Evolutionary conservation across 2,888 invertebrate genomes (phyloP).

Genomic region (Apeira syringaria): DNA sequence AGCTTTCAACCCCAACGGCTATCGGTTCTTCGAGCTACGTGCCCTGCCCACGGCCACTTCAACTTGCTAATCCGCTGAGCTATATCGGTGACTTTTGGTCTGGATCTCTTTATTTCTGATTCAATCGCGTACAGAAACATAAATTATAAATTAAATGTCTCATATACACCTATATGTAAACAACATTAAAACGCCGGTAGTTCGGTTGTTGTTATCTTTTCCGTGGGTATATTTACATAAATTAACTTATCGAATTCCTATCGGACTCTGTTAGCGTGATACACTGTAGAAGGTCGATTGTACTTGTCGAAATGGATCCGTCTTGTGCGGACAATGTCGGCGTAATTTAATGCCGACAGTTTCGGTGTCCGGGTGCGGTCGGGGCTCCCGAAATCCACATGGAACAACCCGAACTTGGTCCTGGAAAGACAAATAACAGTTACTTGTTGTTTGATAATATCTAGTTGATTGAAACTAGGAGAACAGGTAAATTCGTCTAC

Average conservation of each 20-base stretch:
- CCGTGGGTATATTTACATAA: no score
- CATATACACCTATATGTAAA: no score
- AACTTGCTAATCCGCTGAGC: no score
- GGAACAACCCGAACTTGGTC: slow-evolving; percentile 71
- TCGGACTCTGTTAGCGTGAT: slow-evolving; percentile 16
- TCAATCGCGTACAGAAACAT: no score
- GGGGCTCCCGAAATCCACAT: slow-evolving; percentile 69
- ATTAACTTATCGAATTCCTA: background rate
- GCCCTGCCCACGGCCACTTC: no score
- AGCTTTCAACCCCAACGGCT: no score
- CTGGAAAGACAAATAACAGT: slow-evolving; percentile 49
- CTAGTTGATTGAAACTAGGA: slow-evolving; percentile 7
- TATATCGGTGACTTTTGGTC: no score
- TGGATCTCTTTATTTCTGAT: no score
- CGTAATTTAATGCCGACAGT: slow-evolving; percentile 66
- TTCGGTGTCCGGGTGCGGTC: slow-evolving; percentile 69
- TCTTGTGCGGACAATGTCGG: slow-evolving; percentile 62
- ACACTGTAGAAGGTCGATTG: slow-evolving; percentile 33
- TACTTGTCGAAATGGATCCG: slow-evolving; percentile 65
- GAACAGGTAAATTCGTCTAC: background rate
- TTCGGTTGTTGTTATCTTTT: no score
- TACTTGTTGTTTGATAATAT: slow-evolving; percentile 11
- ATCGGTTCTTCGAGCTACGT: no score
- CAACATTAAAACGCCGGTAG: no score
- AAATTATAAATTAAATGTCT: no score